A percentile compares a stretch with the other conserved stretches of the same genome.
phyloP scores from a whole-genome alignment of 2,888 invertebrate species.

The Leptinotarsa juncta region DNA sequence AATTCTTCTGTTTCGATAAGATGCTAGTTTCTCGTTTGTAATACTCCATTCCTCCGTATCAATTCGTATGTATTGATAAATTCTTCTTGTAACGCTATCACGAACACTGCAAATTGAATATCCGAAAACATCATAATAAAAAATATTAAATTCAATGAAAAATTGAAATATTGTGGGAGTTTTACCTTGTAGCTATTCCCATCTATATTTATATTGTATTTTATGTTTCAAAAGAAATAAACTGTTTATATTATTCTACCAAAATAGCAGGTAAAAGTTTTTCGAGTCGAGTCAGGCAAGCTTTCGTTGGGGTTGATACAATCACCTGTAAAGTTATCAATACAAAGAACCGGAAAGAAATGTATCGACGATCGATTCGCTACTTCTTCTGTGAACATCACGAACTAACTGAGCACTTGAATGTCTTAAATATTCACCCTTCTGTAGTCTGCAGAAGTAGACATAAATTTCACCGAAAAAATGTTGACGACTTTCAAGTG shows the following conservation, averaged over 20 bases:
- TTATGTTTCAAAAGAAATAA: background rate
- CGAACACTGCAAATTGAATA: too few species aligned
- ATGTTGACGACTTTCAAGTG: background rate
- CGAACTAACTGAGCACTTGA: background rate
- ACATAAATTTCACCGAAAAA: slow-evolving; percentile 13
- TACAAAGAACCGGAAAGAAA: slow-evolving; percentile 7
- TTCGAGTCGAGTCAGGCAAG: background rate
- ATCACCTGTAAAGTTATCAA: background rate
- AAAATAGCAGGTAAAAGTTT: slow-evolving; percentile 5
- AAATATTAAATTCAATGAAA: too few species aligned
- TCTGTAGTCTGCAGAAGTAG: background rate
- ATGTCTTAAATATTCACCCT: background rate
- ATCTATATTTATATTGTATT: background rate
- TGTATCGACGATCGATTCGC: background rate
- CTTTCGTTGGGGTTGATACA: slow-evolving; percentile 2
- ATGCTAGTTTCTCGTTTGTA: too few species aligned
- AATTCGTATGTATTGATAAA: too few species aligned
- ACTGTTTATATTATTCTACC: background rate
- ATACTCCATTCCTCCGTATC: too few species aligned
- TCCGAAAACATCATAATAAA: too few species aligned
- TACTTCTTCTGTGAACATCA: background rate
- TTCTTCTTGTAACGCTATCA: too few species aligned
- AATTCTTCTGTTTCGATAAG: too few species aligned
- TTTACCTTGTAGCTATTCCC: background rate
- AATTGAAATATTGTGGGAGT: background rate